phyloP scores from a whole-genome alignment of 2,113 vertebrate genomes.

The Phodopus roborovskii region DNA sequence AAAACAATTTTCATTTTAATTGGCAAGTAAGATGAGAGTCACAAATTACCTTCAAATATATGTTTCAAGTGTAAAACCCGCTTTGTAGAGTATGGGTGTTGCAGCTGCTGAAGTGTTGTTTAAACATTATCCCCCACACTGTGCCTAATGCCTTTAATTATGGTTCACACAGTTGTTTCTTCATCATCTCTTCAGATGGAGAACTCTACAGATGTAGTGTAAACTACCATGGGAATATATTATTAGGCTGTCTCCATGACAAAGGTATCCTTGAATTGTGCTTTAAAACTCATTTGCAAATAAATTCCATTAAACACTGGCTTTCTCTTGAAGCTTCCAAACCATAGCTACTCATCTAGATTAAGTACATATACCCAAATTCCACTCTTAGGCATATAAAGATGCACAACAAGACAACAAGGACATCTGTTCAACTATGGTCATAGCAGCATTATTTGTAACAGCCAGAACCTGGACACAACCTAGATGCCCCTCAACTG shows the following conservation, averaged over 20 bases:
- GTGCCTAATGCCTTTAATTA: constrained; percentile 57
- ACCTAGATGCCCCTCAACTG: too few relatives aligned
- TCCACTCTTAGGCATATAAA: too few relatives aligned
- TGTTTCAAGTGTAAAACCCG: constrained; percentile 47
- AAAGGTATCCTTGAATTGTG: constrained; percentile 40
- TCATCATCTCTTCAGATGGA: constrained; percentile 58
- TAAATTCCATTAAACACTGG: constrained; percentile 50
- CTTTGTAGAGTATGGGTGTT: constrained; percentile 40
- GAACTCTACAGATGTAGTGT: constrained; percentile 6
- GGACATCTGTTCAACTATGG: too few relatives aligned
- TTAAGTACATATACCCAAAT: neutral
- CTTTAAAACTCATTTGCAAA: constrained; percentile 64
- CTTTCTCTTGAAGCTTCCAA: constrained; percentile 56
- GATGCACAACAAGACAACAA: too few relatives aligned
- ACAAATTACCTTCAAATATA: constrained; percentile 49
- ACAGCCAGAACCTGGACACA: too few relatives aligned
- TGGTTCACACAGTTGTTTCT: constrained; percentile 61
- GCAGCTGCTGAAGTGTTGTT: constrained; percentile 59
- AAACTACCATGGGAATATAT: constrained; percentile 53
- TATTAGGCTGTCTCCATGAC: constrained; percentile 64
- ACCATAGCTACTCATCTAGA: neutral
- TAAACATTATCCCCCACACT: constrained; percentile 64
- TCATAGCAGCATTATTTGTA: too few relatives aligned
- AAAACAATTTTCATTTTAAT: constrained; percentile 64
- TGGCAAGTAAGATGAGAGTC: constrained; percentile 57